A percentile compares a stretch with the other conserved stretches of the same genome.
Conservation (phyloP, 35 echinoderm and acorn worm species). For the Apostichopus parvimensis region DNA sequence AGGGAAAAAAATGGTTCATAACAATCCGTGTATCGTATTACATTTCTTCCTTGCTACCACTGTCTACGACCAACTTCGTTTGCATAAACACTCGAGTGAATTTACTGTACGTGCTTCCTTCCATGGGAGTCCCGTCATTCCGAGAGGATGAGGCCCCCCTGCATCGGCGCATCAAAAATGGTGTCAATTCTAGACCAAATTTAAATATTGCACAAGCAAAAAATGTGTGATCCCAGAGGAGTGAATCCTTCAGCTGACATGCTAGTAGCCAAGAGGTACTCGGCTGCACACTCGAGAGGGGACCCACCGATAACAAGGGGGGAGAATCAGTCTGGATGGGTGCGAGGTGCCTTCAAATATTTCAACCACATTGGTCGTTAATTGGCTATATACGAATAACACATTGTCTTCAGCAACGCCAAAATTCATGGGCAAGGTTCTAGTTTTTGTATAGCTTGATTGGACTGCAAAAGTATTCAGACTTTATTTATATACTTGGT, state of each 20-base stretch:
- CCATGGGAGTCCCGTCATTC: neutral
- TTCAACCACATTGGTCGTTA: too few relatives aligned
- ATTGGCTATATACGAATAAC: too few relatives aligned
- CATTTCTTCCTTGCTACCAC: neutral
- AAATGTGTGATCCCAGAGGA: neutral
- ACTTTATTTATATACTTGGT: too few relatives aligned
- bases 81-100: neutral
- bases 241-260: neutral
- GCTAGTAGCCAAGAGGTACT: neutral
- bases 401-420: too few relatives aligned
- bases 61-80: neutral
- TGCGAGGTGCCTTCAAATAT: too few relatives aligned
- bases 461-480: too few relatives aligned
- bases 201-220: neutral
- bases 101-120: neutral
- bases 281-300: neutral
- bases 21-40: neutral
- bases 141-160: too few relatives aligned
- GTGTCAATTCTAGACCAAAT: neutral
- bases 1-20: neutral
- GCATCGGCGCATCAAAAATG: neutral
- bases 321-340: neutral
- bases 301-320: neutral
- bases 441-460: too few relatives aligned
- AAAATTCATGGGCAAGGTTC: too few relatives aligned